phyloP scores from a whole-genome alignment of 2,888 invertebrate genomes.

The Hirtodrosophila confusa region DNA sequence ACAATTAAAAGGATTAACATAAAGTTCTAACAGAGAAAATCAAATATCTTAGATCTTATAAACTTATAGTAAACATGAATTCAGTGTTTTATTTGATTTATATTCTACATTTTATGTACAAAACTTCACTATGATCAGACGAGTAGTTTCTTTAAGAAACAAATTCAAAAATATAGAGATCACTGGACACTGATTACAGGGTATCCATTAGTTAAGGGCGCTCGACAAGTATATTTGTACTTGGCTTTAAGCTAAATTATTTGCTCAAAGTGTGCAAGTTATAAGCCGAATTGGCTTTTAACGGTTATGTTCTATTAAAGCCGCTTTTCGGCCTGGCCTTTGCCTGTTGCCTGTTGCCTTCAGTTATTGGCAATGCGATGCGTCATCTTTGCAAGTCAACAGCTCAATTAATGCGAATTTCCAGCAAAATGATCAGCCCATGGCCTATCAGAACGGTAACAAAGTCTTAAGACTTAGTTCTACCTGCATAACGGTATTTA shows the following conservation, averaged over 20 bases:
- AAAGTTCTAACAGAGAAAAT: no score
- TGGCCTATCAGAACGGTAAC: conserved; percentile 56
- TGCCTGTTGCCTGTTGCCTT: background rate
- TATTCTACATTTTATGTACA: no score
- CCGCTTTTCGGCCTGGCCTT: conserved; percentile 29
- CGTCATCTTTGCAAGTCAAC: conserved; percentile 29
- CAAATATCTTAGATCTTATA: no score
- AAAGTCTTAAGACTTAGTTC: conserved; percentile 25
- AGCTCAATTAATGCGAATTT: conserved; percentile 45
- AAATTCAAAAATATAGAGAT: no score
- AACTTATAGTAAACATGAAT: no score
- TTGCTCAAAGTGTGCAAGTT: conserved; percentile 33
- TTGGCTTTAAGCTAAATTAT: conserved; percentile 2
- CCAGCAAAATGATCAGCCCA: conserved; percentile 12
- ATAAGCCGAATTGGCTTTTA: conserved; percentile 34
- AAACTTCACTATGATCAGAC: no score
- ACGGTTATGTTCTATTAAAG: conserved; percentile 43
- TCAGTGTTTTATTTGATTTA: no score
- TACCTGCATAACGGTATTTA: conserved; percentile 40
- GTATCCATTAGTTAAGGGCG: no score
- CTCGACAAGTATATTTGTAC: background rate
- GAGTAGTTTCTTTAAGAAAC: no score
- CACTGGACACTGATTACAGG: no score
- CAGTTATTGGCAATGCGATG: conserved; percentile 35
- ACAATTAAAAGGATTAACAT: no score